Percentiles rank a stretch among this genome's conserved stretches.
Evolutionary conservation across 2,113 vertebrate genomes (phyloP).

Genomic region (Rhea americana): DNA sequence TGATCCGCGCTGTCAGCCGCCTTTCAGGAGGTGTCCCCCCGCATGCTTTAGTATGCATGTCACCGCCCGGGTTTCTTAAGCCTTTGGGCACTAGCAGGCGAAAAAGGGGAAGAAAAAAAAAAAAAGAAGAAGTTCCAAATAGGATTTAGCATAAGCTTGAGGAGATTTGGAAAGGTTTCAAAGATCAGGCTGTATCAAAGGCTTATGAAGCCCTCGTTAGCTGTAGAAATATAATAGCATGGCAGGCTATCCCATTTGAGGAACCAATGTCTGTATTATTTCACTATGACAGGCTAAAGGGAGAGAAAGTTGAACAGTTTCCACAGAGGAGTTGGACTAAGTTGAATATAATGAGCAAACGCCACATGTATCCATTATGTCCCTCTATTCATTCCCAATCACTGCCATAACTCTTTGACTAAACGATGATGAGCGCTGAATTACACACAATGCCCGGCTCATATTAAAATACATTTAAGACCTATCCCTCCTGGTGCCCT

Average conservation of each 20-base stretch:
- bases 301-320: slow-evolving; percentile 88
- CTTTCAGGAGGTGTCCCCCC: slow-evolving; percentile 74
- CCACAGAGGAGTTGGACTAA: slow-evolving; percentile 84
- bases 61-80: slow-evolving; percentile 80
- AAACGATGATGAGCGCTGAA: slow-evolving; percentile 89
- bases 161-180: slow-evolving; percentile 93
- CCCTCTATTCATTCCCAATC: slow-evolving; percentile 79
- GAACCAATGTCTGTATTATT: slow-evolving; percentile 88
- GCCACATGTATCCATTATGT: slow-evolving; percentile 89
- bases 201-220: slow-evolving; percentile 96
- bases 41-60: slow-evolving; percentile 81
- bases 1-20: slow-evolving; percentile 75
- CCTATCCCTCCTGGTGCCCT: slow-evolving; percentile 81
- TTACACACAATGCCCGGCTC: slow-evolving; percentile 83
- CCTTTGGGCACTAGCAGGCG: slow-evolving; percentile 83
- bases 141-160: slow-evolving; percentile 92
- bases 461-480: slow-evolving; percentile 93
- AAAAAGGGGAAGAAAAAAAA: slow-evolving; percentile 51
- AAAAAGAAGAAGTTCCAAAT: slow-evolving; percentile 84
- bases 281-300: slow-evolving; percentile 84
- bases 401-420: slow-evolving; percentile 87
- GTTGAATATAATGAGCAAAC: slow-evolving; percentile 93
- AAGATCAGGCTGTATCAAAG: slow-evolving; percentile 96
- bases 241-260: slow-evolving; percentile 84
- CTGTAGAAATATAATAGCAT: slow-evolving; percentile 87